Percentiles rank a stretch among this genome's conserved stretches.
These are phyloP conservation scores for Yoshiicerus persimilis DNA, from an alignment of 1,140 invertebrate species.

Conservation along the genomic window DNA sequence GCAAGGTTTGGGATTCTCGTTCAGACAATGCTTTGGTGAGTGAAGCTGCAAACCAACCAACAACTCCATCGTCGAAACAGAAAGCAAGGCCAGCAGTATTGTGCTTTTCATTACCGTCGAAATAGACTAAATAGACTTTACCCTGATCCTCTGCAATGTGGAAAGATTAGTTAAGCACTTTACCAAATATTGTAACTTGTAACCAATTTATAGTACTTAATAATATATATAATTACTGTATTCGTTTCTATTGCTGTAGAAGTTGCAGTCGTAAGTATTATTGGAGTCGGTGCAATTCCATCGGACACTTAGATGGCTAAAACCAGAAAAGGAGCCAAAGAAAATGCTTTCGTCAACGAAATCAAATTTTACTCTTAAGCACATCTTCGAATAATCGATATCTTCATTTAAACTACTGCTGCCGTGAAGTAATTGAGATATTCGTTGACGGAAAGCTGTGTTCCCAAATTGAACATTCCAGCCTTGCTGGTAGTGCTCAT, in stretches of 20 bases:
- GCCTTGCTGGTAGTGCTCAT: not conserved
- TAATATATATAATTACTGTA: not conserved
- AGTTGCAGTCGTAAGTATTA: not conserved
- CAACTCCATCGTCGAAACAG: not conserved
- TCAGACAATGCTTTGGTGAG: not conserved
- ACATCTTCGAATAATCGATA: not conserved
- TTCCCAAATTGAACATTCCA: not conserved
- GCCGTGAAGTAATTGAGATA: not conserved
- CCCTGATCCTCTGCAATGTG: not conserved
- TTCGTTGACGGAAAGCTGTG: not conserved
- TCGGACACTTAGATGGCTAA: not conserved
- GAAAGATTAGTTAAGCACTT: not conserved
- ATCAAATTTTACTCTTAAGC: not conserved
- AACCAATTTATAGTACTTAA: not conserved
- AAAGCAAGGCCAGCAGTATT: not conserved
- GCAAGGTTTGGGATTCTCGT: not conserved
- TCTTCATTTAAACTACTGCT: not conserved
- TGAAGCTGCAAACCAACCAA: not conserved
- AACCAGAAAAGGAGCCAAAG: not conserved
- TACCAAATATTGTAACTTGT: no score
- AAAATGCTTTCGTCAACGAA: not conserved
- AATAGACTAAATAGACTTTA: not conserved
- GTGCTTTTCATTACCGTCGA: not conserved
- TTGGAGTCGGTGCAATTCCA: not conserved
- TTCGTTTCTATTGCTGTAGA: not conserved